Evolutionary conservation across 2,888 invertebrate species (phyloP).

Genomic region (Selenia dentaria): DNA sequence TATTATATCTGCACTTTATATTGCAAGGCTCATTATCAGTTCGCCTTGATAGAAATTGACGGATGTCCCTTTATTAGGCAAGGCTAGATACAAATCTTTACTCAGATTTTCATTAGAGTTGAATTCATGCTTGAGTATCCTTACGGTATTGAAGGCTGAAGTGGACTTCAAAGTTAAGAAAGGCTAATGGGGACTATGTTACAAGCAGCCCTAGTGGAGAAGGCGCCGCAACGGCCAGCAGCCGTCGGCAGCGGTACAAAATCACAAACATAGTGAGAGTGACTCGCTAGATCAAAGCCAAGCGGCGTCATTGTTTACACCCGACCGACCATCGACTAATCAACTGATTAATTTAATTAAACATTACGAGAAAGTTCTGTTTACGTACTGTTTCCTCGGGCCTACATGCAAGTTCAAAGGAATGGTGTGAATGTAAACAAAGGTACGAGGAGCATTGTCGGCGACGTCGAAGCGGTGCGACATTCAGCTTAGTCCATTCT

Average conservation of each 20-base stretch:
- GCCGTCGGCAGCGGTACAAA: constrained; percentile 44
- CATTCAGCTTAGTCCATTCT: constrained; percentile 24
- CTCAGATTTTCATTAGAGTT: no score
- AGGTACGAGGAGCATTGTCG: constrained; percentile 47
- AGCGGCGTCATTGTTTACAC: constrained; percentile 73
- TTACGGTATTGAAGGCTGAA: no score
- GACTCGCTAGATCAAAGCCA: constrained; percentile 74
- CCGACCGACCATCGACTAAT: constrained; percentile 81
- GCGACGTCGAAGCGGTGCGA: constrained; percentile 51
- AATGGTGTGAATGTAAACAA: constrained; percentile 77
- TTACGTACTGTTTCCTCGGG: constrained; percentile 82
- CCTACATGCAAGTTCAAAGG: constrained; percentile 84
- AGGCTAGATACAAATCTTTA: no score
- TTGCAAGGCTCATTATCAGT: no score
- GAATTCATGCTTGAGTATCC: no score
- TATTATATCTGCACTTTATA: no score
- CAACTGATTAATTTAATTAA: constrained; percentile 85
- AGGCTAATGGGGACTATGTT: no score
- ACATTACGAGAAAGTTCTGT: constrained; percentile 84
- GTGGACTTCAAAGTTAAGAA: no score
- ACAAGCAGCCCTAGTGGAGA: constrained; percentile 35
- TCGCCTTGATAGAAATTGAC: no score
- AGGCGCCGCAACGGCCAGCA: constrained; percentile 45
- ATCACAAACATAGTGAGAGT: constrained; percentile 66
- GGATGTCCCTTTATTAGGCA: no score